Conservation (phyloP, 2,888 invertebrate genomes). For the Folsomia manolachei region DNA sequence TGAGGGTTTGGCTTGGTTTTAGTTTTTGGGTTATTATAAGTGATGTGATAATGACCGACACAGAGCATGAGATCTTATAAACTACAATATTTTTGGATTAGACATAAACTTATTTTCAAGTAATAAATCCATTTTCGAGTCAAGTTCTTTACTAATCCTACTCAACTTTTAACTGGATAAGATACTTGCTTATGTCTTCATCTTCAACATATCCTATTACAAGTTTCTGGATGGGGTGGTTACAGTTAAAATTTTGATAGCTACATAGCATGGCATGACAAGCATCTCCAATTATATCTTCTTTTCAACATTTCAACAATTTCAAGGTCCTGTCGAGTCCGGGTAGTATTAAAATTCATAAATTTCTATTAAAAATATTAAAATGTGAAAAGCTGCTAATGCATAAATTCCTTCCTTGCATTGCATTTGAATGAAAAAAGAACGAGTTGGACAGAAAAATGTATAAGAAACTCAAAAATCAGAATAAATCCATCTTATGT, state of each 20-base stretch:
- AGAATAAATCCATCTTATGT: neutral
- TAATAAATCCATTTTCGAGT: neutral
- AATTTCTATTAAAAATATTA: neutral
- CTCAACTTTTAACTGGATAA: too few species aligned
- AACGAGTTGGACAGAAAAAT: neutral
- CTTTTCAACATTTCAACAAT: constrained; percentile 7
- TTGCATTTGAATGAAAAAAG: neutral
- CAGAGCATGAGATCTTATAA: neutral
- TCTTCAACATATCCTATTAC: too few species aligned
- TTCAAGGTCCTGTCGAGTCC: neutral
- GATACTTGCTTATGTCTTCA: too few species aligned
- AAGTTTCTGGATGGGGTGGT: too few species aligned
- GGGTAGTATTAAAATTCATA: neutral
- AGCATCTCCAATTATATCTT: neutral
- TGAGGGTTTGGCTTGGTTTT: neutral
- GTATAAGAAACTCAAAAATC: neutral
- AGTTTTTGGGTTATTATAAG: neutral
- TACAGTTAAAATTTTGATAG: too few species aligned
- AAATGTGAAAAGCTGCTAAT: neutral
- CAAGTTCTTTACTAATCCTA: too few species aligned
- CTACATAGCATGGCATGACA: too few species aligned
- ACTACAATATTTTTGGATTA: neutral
- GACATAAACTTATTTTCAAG: neutral
- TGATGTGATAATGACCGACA: neutral
- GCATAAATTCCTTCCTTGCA: neutral